Percentiles rank a stretch among this genome's conserved stretches.
phyloP scores from a whole-genome alignment of 2,797 vertebrate species.

The Epinephelus coioides region DNA sequence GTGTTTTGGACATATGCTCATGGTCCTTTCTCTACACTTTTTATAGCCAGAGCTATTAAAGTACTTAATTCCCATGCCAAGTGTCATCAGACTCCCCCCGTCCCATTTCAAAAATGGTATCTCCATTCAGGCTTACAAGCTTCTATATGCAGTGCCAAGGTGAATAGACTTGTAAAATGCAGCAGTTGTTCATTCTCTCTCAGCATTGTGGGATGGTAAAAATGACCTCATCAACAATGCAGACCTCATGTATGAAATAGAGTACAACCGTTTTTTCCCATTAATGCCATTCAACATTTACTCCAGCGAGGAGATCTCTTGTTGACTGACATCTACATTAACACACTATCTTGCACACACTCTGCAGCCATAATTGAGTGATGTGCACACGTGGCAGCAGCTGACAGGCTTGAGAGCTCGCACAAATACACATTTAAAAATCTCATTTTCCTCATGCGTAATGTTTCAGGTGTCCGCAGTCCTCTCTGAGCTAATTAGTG shows the following conservation, averaged over 20 bases:
- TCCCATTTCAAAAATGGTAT: slow-evolving; percentile 78
- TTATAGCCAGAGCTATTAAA: slow-evolving; percentile 80
- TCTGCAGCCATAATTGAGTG: slow-evolving; percentile 27
- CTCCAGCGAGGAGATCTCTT: slow-evolving; percentile 28
- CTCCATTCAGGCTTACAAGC: slow-evolving; percentile 54
- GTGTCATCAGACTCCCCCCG: slow-evolving; percentile 71
- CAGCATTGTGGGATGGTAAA: slow-evolving; percentile 31
- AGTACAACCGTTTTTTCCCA: slow-evolving; percentile 45
- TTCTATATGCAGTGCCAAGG: slow-evolving; percentile 62
- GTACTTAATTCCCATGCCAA: slow-evolving; percentile 80
- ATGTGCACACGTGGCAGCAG: slow-evolving; percentile 25
- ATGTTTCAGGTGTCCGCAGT: slow-evolving; percentile 66
- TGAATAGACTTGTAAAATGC: slow-evolving; percentile 60
- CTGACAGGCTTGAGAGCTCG: slow-evolving; percentile 11
- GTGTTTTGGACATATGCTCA: slow-evolving; percentile 67
- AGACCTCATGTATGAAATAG: slow-evolving; percentile 66
- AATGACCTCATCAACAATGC: slow-evolving; percentile 64
- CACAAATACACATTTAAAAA: slow-evolving; percentile 32
- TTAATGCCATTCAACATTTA: slow-evolving; percentile 51
- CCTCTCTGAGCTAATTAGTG: slow-evolving; percentile 73
- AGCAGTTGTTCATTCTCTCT: slow-evolving; percentile 50
- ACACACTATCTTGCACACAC: slow-evolving; percentile 13
- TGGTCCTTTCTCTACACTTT: slow-evolving; percentile 63
- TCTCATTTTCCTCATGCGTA: slow-evolving; percentile 20
- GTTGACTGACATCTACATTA: slow-evolving; percentile 61